Evolutionary conservation across 2,797 vertebrate genomes (phyloP), one percentile per base, ranked within the genome.

Genomic region (Heterohyrax brucei): DNA sequence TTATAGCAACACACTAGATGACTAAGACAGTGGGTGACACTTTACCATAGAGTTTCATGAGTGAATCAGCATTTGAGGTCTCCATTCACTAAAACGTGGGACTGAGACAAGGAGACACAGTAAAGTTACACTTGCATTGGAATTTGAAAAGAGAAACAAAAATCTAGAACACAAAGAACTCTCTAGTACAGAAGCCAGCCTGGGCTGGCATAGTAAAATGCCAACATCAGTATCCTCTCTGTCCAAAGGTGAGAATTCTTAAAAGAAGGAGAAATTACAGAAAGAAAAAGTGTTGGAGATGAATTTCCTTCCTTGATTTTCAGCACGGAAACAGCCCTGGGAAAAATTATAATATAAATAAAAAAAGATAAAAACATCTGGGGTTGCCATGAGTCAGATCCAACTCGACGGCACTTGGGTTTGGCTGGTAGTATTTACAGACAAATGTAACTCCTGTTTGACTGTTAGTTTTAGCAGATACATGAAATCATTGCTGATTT

Each of bases 401-500:
- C 39, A 3, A 39, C 39, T 39, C 39, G 39, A 39, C 39, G 39
- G 39, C 39, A 39, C 39, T 39, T 39, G 39, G 39, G 39, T 39
- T 39, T 39, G 39, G 39, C 48, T 76, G 3, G 19, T 91, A 10
- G 12, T 50, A 46, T 86, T 91, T 80, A 94, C 87, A 88, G 78
- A 68, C 0, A 78, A 21, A 89, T 10, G 39, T 5, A 92, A 46
- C 7, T 86, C 61, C 10, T 56, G 0, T 61, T 24, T 24, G 7
- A 48, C 30, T 64, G 78, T 77, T 6, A 10, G 13, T 77, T 76
- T 82, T 48, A 59, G 33, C 33, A 72, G 78, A n/a, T 44, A 53
- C 62, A 39, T 50, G 33, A 91, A 77, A 93, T 46, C 26, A 83
- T 76, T 62, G 89, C 93, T 83, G 50, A 5, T 56, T 94, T 62